Evolutionary conservation across 1,140 invertebrate genomes (phyloP).

Genomic region (Delia radicum): DNA sequence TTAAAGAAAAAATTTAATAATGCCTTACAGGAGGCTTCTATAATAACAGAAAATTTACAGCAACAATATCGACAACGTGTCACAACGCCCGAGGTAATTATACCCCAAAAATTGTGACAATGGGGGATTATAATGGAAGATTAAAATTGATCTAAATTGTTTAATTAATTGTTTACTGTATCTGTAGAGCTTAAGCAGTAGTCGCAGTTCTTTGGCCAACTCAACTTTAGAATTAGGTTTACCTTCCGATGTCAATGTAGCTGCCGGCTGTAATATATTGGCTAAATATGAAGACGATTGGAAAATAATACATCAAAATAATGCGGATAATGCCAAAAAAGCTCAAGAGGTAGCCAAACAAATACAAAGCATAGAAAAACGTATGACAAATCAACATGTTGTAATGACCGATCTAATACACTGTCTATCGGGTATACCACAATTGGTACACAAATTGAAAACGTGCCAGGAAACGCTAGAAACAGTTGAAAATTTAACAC

Average conservation of each 20-base stretch:
- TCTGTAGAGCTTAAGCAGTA: constrained; percentile 26
- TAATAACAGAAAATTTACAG: constrained; percentile 48
- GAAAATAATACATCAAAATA: constrained; percentile 64
- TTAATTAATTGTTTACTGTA: constrained; percentile 25
- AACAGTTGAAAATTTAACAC: constrained; percentile 63
- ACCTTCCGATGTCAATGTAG: constrained; percentile 42
- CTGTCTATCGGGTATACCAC: constrained; percentile 62
- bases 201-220: neutral
- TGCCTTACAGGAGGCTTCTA: constrained; percentile 46
- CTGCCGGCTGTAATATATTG: constrained; percentile 45
- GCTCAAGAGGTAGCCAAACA: constrained; percentile 62
- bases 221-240: constrained; percentile 30
- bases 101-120: neutral
- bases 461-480: constrained; percentile 59
- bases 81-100: constrained; percentile 25
- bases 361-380: constrained; percentile 60
- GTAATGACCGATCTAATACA: constrained; percentile 60
- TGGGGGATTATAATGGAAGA: too few relatives aligned
- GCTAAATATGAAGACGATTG: constrained; percentile 57
- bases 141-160: constrained; percentile 32
- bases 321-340: constrained; percentile 64
- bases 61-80: constrained; percentile 48
- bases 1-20: constrained; percentile 48
- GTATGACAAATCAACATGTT: constrained; percentile 60
- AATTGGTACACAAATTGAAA: constrained; percentile 62